Conservation (phyloP, 92 coral and sea anemone species). For the Umimayanthus kanabou region DNA sequence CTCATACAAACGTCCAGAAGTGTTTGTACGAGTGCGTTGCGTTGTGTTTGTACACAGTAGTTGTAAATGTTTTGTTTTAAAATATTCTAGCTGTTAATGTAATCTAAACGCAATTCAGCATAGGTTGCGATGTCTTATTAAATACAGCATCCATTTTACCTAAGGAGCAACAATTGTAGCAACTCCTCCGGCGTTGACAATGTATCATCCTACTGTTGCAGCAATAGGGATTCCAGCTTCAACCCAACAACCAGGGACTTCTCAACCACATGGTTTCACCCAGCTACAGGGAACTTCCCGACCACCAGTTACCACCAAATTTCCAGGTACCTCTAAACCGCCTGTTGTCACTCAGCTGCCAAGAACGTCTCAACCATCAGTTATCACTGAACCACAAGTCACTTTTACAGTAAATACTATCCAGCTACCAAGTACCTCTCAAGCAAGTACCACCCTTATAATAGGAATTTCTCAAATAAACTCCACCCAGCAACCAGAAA, state of each 20-base stretch:
- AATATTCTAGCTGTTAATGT: too few relatives aligned
- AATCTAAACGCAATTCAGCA: too few relatives aligned
- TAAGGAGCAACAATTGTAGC: not conserved
- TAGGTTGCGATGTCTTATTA: too few relatives aligned
- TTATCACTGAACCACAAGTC: constrained; percentile 8
- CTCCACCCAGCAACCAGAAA: not conserved
- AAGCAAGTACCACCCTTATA: not conserved
- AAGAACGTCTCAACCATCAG: constrained; percentile 4
- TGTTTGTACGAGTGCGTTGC: too few relatives aligned
- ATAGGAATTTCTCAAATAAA: not conserved
- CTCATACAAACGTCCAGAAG: too few relatives aligned
- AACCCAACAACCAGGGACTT: constrained; percentile 1
- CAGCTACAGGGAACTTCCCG: not conserved
- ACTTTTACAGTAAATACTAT: not conserved
- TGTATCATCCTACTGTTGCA: not conserved
- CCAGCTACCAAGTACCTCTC: not conserved
- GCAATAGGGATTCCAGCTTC: not conserved
- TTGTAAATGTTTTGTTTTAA: too few relatives aligned
- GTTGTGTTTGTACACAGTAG: too few relatives aligned
- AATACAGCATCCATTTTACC: not conserved
- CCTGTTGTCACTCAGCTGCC: not conserved
- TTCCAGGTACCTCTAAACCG: constrained; percentile 25
- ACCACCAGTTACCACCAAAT: not conserved
- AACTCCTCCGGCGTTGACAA: not conserved
- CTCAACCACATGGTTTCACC: not conserved